A percentile compares a stretch with the other conserved stretches of the same genome.
Evolutionary conservation across 2,113 vertebrate species (phyloP).

Genomic region (Elaphurus davidianus): DNA sequence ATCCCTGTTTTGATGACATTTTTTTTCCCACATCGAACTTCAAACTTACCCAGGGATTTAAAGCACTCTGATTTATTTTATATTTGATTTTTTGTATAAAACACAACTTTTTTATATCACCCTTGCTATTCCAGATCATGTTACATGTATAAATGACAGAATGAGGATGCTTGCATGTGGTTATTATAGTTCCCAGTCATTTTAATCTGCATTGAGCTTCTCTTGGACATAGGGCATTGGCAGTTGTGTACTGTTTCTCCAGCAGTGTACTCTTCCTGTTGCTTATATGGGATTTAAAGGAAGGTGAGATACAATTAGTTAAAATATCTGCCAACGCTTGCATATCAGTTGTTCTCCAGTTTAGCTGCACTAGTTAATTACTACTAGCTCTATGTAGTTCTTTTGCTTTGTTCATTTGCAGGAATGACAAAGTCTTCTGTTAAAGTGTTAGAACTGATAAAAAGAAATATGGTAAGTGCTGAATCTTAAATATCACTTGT

Average conservation of each 20-base stretch:
- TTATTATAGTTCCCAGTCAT: background rate
- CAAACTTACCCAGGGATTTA: background rate
- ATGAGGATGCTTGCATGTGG: background rate
- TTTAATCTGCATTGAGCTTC: background rate
- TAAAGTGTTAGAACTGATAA: background rate
- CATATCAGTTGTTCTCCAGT: background rate
- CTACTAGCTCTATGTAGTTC: background rate
- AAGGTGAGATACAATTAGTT: background rate
- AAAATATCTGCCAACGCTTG: background rate
- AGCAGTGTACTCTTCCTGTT: background rate
- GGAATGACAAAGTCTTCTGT: background rate
- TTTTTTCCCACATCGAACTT: background rate
- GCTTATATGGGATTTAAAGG: background rate
- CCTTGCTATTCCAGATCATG: background rate
- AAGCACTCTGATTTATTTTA: constrained; percentile 26
- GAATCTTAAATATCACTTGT: background rate
- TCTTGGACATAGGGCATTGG: background rate
- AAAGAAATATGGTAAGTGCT: background rate
- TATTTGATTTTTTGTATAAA: background rate
- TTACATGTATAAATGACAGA: background rate
- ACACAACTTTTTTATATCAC: background rate
- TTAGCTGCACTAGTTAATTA: background rate
- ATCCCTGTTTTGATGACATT: background rate
- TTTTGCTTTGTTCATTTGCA: background rate
- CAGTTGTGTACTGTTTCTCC: background rate